Base-by-base conservation (phyloP, 2,888 invertebrate species). In the Willowsia nigromaculata region DNA sequence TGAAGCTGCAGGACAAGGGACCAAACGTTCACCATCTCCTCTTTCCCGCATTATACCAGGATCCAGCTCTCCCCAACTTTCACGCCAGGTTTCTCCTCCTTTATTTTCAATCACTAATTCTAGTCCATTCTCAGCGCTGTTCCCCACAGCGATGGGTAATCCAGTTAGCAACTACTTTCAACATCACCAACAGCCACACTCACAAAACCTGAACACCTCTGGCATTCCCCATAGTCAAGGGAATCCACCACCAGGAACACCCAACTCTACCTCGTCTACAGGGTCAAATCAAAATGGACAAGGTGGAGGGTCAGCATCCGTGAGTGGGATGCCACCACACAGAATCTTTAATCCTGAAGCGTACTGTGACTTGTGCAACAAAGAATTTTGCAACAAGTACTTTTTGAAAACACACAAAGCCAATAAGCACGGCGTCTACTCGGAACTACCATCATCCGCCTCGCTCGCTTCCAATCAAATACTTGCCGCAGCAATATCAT, bases 371-470 rank as follows among this genome's bases (percentile, higher is more conserved):
- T 95, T 99, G 89, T 99, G 99, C 95, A 98, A 99, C 95, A 98
- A 99, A 94, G 99, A 99, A 94, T 99, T 99, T 94, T 99, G 99
- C 95, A 99, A 99, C 95, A 99, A 99, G 94, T 99, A 99, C 94
- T 99, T 99, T 94, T 95, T 99, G 33, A 99, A 99, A 94, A 99
- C 99, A 88, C 99, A 99, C 95, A 98, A 98, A 94, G 98, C 99
- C 43, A 99, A 99, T 94, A 99, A 98, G 93, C 99, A 99, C 94
- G 98, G 98, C 37, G 98, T 99, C 92, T 98, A 97, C 93, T 96
- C 96, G 89, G 96, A 95, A 78, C 93, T 93, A 1, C 93, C 92
- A 30, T 93, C 92, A 25, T 65, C 91, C 25, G 90, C 85, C 5
- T 90, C 90, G 3, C 78, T 90, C 0, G 30, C 78, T 6, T 88